Base-by-base conservation (phyloP, 2,113 vertebrate genomes). In the Rhynchomys soricoides region DNA sequence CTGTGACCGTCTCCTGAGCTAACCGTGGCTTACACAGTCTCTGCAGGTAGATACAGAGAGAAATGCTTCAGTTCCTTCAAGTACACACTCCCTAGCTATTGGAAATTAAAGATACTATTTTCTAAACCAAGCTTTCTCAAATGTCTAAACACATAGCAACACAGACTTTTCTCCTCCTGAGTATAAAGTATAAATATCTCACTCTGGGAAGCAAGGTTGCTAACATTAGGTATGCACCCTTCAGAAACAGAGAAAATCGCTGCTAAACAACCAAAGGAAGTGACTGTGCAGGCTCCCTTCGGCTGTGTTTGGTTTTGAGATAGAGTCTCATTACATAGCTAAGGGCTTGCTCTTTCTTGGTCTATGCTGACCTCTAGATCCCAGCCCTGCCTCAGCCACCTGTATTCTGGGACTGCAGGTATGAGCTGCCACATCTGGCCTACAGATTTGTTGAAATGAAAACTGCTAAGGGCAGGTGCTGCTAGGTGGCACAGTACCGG, bases 51-150 rank as follows among this genome's bases (percentile, higher is more conserved):
- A 45, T 0, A 43, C 7, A 29, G 6, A 83, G 62, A 81, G 55
- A 88, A 59, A 79, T 40, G 10, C 29, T 66, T 82, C 21, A 2
- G 29, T 66, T 43, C 82, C 52, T 86, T 24, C 79, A 95, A 37
- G 37, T 7, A n/a, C 1, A 77, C 7, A 89, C n/a, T 50, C 55
- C 57, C 6, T 22, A 26, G 45, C 71, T 43, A 26, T 15, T 70
- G 57, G 57, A 48, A 75, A 88, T 40, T 45, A 92, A 90, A 64
- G n/a, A 48, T 29, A 57, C 16, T 55, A 85, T 81, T 73, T 50
- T 95, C 78, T 64, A 89, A 91, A 86, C 43, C 64, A 74, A 77
- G 50, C 21, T 95, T 81, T 81, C 48, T 89, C 95, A 75, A 86
- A 86, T 31, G 52, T 96, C 87, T 86, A 75, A 85, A 74, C 59